phyloP scores from a whole-genome alignment of 2,113 vertebrate species.

The Alosa alosa region DNA sequence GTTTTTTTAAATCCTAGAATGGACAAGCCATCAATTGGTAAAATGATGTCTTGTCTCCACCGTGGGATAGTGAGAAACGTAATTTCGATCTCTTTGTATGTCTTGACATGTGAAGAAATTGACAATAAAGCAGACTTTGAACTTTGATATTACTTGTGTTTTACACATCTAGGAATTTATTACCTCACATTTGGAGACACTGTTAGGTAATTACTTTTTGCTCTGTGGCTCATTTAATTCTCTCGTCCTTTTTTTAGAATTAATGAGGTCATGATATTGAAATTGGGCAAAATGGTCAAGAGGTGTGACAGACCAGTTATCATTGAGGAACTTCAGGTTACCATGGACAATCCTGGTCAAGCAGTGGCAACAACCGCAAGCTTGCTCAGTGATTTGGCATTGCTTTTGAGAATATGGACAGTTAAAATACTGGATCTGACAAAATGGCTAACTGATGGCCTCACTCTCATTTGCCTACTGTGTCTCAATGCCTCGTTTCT shows the following conservation, averaged over 20 bases:
- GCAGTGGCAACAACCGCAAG: background rate
- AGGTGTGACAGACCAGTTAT: background rate
- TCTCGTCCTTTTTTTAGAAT: no score
- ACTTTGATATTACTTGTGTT: no score
- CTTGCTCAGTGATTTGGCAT: conserved; percentile 25
- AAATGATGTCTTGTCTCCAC: no score
- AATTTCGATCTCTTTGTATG: no score
- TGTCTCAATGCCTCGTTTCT: conserved; percentile 25
- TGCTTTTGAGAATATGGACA: conserved; percentile 38
- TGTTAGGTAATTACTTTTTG: no score
- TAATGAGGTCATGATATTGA: conserved; percentile 28
- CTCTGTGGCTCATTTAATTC: background rate
- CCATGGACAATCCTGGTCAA: background rate
- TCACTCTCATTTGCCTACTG: conserved; percentile 26
- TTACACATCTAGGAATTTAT: no score
- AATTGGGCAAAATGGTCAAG: conserved; percentile 24
- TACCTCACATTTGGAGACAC: no score
- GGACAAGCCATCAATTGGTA: no score
- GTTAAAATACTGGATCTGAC: conserved; percentile 34
- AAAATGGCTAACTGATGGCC: conserved; percentile 19
- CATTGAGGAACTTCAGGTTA: conserved; percentile 36
- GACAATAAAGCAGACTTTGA: no score
- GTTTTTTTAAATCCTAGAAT: no score
- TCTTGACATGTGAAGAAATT: no score
- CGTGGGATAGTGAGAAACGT: no score